Evolutionary conservation across 1,140 invertebrate genomes (phyloP).

Genomic region (Drosophila melanogaster): Release_6_plus_ISO1_MT NT_033779.5:19174501-19175000

Average conservation of each 20-base stretch:
- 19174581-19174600: constrained; percentile 21
- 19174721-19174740: constrained; percentile 73
- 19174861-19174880: constrained; percentile 54
- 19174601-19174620: constrained; percentile 54
- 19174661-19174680: constrained; percentile 61
- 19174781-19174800: constrained; percentile 43
- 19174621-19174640: constrained; percentile 56
- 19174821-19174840: constrained; percentile 16
- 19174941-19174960: constrained; percentile 20
- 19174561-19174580: constrained; percentile 30
- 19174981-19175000: not conserved
- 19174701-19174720: constrained; percentile 81
- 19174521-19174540: constrained; percentile 70
- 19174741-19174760: constrained; percentile 36
- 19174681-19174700: constrained; percentile 47
- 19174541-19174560: constrained; percentile 62
- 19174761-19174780: constrained; percentile 24
- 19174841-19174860: constrained; percentile 58
- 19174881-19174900: constrained; percentile 61
- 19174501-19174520: constrained; percentile 59
- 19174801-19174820: constrained; percentile 30
- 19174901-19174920: constrained; percentile 73
- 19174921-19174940: constrained; percentile 50
- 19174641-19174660: constrained; percentile 46
- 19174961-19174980: constrained; percentile 3